A percentile compares a stretch with the other conserved stretches of the same genome.
These are phyloP conservation scores for Zoanthus sociatus DNA, from an alignment of 92 coral and sea anemone genomes.

Conservation along the genomic window DNA sequence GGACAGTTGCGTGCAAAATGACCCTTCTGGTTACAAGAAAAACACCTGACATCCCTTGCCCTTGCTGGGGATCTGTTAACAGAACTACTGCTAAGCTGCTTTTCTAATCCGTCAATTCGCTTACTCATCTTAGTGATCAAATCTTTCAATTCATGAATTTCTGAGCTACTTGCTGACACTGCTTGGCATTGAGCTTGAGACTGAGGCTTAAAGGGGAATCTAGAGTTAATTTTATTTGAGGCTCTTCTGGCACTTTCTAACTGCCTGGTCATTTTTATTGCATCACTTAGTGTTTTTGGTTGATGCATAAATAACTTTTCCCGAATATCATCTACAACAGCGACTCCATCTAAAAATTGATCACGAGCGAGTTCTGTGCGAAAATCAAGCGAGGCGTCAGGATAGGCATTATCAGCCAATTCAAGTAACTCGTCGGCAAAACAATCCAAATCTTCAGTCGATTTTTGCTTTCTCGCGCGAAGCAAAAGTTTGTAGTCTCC, in stretches of 20 bases:
- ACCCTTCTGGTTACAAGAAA: too few species aligned
- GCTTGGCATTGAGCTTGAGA: background rate
- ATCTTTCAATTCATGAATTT: background rate
- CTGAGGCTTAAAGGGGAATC: background rate
- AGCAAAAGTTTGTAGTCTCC: conserved; percentile 32
- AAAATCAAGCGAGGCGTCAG: conserved; percentile 9
- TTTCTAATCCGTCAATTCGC: conserved; percentile 5
- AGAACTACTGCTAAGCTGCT: background rate
- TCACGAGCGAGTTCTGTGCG: conserved; percentile 14
- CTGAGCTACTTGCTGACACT: background rate
- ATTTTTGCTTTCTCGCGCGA: conserved; percentile 20
- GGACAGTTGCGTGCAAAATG: too few species aligned
- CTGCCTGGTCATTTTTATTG: background rate
- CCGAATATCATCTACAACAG: background rate
- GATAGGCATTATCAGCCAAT: conserved; percentile 18
- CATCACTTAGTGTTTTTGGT: conserved; percentile 9
- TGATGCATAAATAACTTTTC: conserved; percentile 11
- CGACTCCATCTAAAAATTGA: background rate
- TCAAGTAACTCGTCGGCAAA: background rate
- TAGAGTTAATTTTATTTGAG: too few species aligned
- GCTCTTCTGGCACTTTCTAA: too few species aligned
- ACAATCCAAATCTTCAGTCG: conserved; percentile 6
- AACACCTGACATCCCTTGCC: too few species aligned
- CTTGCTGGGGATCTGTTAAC: background rate
- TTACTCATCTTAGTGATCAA: conserved; percentile 3